Evolutionary conservation across 2,797 vertebrate species (phyloP).

Genomic region (Micropoecilia bifurca): DNA sequence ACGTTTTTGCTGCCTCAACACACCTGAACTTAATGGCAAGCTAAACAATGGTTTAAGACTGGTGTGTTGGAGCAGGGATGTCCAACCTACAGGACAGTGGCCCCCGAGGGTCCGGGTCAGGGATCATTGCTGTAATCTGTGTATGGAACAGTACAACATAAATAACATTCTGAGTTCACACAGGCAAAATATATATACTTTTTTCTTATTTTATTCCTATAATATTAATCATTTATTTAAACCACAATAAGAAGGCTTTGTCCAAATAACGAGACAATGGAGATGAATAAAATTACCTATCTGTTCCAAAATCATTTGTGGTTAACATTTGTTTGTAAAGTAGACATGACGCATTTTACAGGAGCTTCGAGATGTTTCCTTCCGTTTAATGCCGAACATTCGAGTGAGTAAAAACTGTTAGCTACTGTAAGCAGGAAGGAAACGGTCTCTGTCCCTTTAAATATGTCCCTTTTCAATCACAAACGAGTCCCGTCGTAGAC

Average conservation of each 20-base stretch:
- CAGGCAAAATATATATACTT: background rate
- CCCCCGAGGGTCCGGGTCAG: background rate
- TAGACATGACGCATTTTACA: background rate
- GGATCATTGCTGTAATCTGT: background rate
- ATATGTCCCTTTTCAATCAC: constrained; percentile 71
- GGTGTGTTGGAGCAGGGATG: background rate
- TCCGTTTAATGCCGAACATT: background rate
- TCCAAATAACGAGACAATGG: background rate
- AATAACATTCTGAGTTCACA: background rate
- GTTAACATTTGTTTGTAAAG: background rate
- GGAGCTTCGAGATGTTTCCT: background rate
- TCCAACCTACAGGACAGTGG: background rate
- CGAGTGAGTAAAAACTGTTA: background rate
- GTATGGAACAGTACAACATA: background rate
- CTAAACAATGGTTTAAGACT: background rate
- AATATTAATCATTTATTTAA: background rate
- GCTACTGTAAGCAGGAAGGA: constrained; percentile 64
- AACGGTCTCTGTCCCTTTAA: constrained; percentile 78
- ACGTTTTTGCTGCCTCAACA: background rate
- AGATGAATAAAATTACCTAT: background rate
- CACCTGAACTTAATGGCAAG: background rate
- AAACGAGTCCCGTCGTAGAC: constrained; percentile 58
- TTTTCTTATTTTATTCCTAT: background rate
- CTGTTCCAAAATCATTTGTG: background rate
- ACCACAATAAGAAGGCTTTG: background rate